A percentile compares a stretch with the other conserved stretches of the same genome.
phyloP scores from a whole-genome alignment of 2,888 invertebrate species.

The Glaucopsyche alexis region DNA sequence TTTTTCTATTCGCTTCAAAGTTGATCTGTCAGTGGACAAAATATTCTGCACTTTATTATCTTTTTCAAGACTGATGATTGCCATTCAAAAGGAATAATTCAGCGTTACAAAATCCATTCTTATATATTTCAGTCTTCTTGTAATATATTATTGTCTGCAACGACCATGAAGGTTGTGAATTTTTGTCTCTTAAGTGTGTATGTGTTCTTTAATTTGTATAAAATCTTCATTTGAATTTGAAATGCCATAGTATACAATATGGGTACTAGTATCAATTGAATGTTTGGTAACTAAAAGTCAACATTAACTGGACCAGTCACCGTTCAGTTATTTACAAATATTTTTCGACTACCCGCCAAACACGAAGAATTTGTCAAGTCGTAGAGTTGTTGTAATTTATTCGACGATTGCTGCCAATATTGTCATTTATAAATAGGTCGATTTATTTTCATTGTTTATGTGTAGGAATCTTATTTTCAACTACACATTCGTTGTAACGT shows the following conservation, averaged over 20 bases:
- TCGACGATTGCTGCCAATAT: slow-evolving; percentile 29
- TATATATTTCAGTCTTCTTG: background rate
- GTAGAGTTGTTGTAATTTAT: slow-evolving; percentile 27
- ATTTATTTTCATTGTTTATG: slow-evolving; percentile 14
- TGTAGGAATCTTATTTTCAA: slow-evolving; percentile 1
- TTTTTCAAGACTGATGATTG: background rate
- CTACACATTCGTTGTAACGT: background rate
- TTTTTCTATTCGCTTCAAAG: background rate
- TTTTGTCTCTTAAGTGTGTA: background rate
- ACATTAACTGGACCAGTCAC: background rate
- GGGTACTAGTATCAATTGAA: background rate
- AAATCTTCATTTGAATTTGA: background rate
- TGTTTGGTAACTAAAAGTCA: too few relatives aligned
- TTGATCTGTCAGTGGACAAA: background rate
- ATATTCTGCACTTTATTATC: background rate
- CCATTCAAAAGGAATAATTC: background rate
- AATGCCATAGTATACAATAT: too few relatives aligned
- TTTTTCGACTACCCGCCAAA: slow-evolving; percentile 12
- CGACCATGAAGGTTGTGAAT: background rate
- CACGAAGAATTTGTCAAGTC: slow-evolving; percentile 21
- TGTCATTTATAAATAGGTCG: slow-evolving; percentile 27
- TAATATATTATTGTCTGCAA: background rate
- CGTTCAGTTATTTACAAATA: slow-evolving; percentile 11
- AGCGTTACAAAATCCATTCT: background rate
- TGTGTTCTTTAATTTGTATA: background rate